These are phyloP conservation scores for Augiades crinisus DNA, from an alignment of 2,888 invertebrate species.

Conservation along the genomic window DNA sequence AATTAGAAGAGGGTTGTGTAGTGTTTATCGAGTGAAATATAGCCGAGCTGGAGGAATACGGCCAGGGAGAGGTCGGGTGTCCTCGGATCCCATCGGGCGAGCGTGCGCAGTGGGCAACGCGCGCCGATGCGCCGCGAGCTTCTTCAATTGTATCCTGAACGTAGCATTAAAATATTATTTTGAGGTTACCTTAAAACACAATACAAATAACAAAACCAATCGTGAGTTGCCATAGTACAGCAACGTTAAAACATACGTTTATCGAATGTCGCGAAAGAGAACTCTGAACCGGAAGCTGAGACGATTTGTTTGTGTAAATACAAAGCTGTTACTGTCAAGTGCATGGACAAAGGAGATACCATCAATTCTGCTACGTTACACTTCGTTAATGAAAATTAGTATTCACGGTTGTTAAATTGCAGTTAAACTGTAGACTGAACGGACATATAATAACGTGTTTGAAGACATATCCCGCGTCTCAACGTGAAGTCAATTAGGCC, in stretches of 20 bases:
- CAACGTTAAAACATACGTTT: constrained; percentile 50
- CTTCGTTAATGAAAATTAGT: constrained; percentile 51
- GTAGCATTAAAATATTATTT: constrained; percentile 76
- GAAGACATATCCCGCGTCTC: constrained; percentile 61
- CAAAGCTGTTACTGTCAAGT: constrained; percentile 78
- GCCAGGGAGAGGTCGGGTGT: constrained; percentile 50
- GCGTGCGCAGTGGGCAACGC: constrained; percentile 51
- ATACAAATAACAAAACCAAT: constrained; percentile 53
- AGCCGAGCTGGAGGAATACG: constrained; percentile 27
- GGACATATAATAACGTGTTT: constrained; percentile 53
- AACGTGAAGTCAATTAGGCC: constrained; percentile 70
- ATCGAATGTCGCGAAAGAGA: constrained; percentile 78
- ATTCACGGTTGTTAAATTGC: constrained; percentile 49
- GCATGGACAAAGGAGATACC: constrained; percentile 77
- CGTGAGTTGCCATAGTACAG: constrained; percentile 45
- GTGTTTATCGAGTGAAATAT: constrained; percentile 14
- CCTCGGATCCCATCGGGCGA: constrained; percentile 49
- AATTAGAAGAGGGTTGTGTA: constrained; percentile 23
- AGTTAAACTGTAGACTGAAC: constrained; percentile 48
- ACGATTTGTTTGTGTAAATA: constrained; percentile 80
- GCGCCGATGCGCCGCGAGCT: constrained; percentile 55
- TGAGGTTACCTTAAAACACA: constrained; percentile 65
- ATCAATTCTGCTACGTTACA: constrained; percentile 52
- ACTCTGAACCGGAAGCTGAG: constrained; percentile 70
- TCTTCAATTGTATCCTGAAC: constrained; percentile 68